Evolutionary conservation across 30 jellyfish, hydroid and myxozoan genomes (phyloP), one percentile per base, ranked within the genome.

Genomic region (Cassiopea andromeda): DNA sequence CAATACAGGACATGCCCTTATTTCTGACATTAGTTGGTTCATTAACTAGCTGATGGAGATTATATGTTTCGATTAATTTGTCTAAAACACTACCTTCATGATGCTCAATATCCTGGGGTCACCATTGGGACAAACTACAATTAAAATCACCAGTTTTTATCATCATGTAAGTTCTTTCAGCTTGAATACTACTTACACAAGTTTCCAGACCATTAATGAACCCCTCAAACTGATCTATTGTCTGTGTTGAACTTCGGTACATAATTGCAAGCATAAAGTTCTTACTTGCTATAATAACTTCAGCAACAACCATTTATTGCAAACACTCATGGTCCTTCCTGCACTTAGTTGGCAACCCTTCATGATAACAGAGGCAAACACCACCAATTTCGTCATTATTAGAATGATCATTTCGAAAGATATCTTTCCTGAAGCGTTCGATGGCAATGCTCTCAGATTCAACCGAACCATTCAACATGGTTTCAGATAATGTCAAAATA

Each of bases 21-120:
- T 19, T 60, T 46, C 90, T 81, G 18, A 81, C 66, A 45, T 81
- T 81, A n/a, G 90, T 81, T 18, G 90, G 90, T 45, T 81, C 85
- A 59, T 81, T 68, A 16, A 81, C 60, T 12, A 81, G 27, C 18
- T 67, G 81, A 59, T 69, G 14, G 8, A 81, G 75, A 68, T 64
- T 64, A 64, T 81, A 57, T 59, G 90, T 81, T 59, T 81, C 84
- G 43, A 81, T 81, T 58, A 81, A 45, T 68, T 81, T 84, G 27
- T 81, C 90, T 15, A 81, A 45, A 18, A 60, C 90, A 64, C 84
- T 44, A 44, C 90, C 90, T 64, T 81, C 60, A 16, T 84, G 90
- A 58, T 7, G 8, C 13, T 58, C 68, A 27, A 27, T 27, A 27
- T 27, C 38, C 38, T 27, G 38, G 38, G 38, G 38, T 27, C 38